Evolutionary conservation across 2,113 vertebrate genomes (phyloP).

Genomic region (Hippoglossus stenolepis): DNA sequence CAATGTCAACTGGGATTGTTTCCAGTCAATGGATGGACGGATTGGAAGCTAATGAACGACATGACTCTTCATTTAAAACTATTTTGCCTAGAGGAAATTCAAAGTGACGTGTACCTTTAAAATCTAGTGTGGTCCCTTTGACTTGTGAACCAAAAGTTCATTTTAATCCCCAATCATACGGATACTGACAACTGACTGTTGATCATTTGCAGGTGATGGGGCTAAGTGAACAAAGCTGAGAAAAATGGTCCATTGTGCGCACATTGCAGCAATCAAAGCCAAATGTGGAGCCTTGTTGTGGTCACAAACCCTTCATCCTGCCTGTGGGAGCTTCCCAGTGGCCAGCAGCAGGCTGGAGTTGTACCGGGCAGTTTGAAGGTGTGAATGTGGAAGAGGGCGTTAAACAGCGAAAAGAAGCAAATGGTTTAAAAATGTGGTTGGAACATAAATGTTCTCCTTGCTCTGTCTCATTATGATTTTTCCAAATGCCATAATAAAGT

Average conservation of each 20-base stretch:
- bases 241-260: constrained; percentile 22
- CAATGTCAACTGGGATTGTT: too few relatives aligned
- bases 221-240: constrained; percentile 22
- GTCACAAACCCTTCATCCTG: constrained; percentile 36
- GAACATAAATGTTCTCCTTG: constrained; percentile 19
- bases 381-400: constrained; percentile 31
- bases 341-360: not conserved
- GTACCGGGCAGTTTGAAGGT: constrained; percentile 8
- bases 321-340: constrained; percentile 7
- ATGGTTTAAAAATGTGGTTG: constrained; percentile 26
- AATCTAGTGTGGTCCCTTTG: constrained; percentile 37
- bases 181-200: constrained; percentile 13
- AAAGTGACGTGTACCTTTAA: constrained; percentile 21
- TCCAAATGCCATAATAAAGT: constrained; percentile 37
- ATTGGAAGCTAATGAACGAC: not conserved
- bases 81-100: constrained; percentile 18
- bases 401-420: too few relatives aligned
- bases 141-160: constrained; percentile 33
- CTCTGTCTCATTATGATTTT: constrained; percentile 28
- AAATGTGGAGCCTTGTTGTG: constrained; percentile 58
- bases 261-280: constrained; percentile 41
- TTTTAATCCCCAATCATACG: constrained; percentile 14
- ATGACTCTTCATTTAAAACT: not conserved
- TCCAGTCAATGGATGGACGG: not conserved
- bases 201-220: constrained; percentile 52